Percentiles rank a stretch among this genome's conserved stretches.
Conservation (phyloP, 2,113 vertebrate species). For the Scomber japonicus region DNA sequence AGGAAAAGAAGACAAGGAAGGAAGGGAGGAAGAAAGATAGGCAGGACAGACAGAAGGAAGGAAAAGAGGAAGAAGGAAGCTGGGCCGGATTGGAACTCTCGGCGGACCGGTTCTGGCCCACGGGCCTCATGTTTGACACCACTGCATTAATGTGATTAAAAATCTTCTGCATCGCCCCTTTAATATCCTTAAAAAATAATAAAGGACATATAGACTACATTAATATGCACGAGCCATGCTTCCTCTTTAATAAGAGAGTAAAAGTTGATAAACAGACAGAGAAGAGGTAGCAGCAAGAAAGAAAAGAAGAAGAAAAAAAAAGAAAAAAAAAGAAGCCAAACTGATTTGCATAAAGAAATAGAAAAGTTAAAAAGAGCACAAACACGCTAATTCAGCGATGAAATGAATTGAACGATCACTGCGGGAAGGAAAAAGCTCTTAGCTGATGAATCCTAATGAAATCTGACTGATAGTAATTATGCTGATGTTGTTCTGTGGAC, state of each 20-base stretch:
- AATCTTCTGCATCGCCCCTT: too few relatives aligned
- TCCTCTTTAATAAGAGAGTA: slow-evolving; percentile 8
- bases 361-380: slow-evolving; percentile 59
- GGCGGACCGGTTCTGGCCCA: too few relatives aligned
- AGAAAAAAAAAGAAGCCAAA: neutral
- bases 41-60: too few relatives aligned
- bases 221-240: neutral
- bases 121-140: too few relatives aligned
- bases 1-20: too few relatives aligned
- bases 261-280: slow-evolving; percentile 20
- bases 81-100: too few relatives aligned
- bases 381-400: slow-evolving; percentile 67
- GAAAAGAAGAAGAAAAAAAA: slow-evolving; percentile 10
- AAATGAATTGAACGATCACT: slow-evolving; percentile 57
- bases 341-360: slow-evolving; percentile 70
- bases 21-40: too few relatives aligned
- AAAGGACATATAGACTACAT: neutral
- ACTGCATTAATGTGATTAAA: too few relatives aligned
- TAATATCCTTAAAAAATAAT: too few relatives aligned
- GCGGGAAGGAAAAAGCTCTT: slow-evolving; percentile 49
- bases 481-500: slow-evolving; percentile 78
- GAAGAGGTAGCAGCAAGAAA: neutral
- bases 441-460: slow-evolving; percentile 76
- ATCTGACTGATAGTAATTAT: slow-evolving; percentile 75
- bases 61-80: too few relatives aligned